Conservation (phyloP, 1,140 invertebrate species). For the Hycleus phaleratus region DNA sequence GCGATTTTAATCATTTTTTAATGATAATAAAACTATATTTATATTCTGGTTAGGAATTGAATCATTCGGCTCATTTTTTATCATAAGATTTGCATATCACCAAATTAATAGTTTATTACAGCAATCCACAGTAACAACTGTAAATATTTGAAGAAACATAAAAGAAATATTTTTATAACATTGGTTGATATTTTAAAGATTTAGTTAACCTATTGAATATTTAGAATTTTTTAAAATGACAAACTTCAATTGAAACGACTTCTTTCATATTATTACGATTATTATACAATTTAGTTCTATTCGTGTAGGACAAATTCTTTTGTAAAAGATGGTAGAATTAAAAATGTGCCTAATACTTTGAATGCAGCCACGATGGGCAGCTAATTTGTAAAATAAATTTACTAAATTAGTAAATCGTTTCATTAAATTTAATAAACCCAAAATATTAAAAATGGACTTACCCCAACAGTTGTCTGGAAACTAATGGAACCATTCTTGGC, state of each 20-base stretch:
- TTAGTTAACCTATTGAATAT: background rate
- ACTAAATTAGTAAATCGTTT: no score
- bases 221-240: background rate
- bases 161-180: slow-evolving; percentile 15
- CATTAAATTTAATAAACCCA: no score
- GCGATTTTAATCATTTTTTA: no score
- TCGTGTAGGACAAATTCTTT: background rate
- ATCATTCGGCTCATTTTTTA: slow-evolving; percentile 11
- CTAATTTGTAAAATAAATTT: no score
- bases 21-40: background rate
- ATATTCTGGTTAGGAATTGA: slow-evolving; percentile 19
- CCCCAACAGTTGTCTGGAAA: no score
- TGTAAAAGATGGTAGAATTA: slow-evolving; percentile 1
- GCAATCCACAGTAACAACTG: no score
- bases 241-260: background rate
- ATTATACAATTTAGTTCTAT: background rate
- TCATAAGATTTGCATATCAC: slow-evolving; percentile 23
- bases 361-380: slow-evolving; percentile 1
- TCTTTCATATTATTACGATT: background rate
- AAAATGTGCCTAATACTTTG: slow-evolving; percentile 9
- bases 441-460: no score
- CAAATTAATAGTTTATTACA: no score
- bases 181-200: background rate
- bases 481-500: no score
- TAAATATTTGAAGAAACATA: slow-evolving; percentile 5